Percentiles rank a stretch among this genome's conserved stretches.
phyloP scores from a whole-genome alignment of 2,888 invertebrate species.

The Gymnocheta viridis region DNA sequence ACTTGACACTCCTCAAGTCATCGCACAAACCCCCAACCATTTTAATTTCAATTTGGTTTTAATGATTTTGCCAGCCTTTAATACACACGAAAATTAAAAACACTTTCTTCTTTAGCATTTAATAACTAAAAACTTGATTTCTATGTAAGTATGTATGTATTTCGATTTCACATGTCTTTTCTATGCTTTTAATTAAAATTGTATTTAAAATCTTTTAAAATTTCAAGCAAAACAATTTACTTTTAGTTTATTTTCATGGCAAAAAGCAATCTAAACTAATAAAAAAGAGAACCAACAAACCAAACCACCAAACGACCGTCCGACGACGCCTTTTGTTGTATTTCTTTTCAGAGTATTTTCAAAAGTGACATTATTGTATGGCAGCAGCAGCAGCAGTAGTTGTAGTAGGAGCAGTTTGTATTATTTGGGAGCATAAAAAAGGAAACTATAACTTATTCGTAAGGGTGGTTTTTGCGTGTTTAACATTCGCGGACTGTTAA shows the following conservation, averaged over 20 bases:
- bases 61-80: slow-evolving; percentile 38
- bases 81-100: slow-evolving; percentile 37
- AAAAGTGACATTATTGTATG: slow-evolving; percentile 55
- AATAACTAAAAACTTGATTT: slow-evolving; percentile 5
- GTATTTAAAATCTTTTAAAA: slow-evolving; percentile 7
- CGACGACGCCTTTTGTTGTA: slow-evolving; percentile 68
- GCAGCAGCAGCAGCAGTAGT: slow-evolving; percentile 20
- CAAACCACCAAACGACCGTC: slow-evolving; percentile 37
- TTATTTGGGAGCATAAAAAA: slow-evolving; percentile 42
- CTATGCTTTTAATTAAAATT: slow-evolving; percentile 1
- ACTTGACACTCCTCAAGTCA: slow-evolving; percentile 17
- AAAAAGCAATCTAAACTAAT: slow-evolving; percentile 45
- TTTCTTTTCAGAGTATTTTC: slow-evolving; percentile 45
- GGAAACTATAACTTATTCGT: slow-evolving; percentile 46
- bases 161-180: not conserved
- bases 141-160: no score
- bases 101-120: slow-evolving; percentile 7
- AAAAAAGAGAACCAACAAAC: slow-evolving; percentile 31
- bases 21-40: slow-evolving; percentile 41
- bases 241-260: slow-evolving; percentile 49
- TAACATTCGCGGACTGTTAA: not conserved
- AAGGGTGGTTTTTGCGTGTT: slow-evolving; percentile 53
- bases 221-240: slow-evolving; percentile 28
- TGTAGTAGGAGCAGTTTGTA: slow-evolving; percentile 46
- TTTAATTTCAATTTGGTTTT: slow-evolving; percentile 31